phyloP scores from a whole-genome alignment of 2,797 vertebrate genomes.

The Okamejei kenojei region DNA sequence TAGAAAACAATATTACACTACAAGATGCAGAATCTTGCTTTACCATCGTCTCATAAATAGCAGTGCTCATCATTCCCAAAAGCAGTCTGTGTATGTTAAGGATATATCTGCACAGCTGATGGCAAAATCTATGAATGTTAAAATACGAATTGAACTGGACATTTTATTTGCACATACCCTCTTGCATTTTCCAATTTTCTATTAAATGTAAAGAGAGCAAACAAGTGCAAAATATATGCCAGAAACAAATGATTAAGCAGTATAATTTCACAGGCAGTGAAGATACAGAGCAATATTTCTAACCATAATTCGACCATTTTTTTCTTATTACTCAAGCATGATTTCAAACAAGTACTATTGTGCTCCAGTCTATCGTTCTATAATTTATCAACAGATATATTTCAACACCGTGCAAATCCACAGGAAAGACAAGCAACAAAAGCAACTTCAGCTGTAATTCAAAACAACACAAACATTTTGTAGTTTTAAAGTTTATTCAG shows the following conservation, averaged over 20 bases:
- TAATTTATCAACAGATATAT: no score
- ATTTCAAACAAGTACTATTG: background rate
- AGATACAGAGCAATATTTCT: background rate
- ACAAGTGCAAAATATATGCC: background rate
- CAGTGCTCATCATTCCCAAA: background rate
- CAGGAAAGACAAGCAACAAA: no score
- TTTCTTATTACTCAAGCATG: background rate
- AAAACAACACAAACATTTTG: no score
- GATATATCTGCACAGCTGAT: background rate
- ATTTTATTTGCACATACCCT: background rate
- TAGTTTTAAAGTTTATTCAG: no score
- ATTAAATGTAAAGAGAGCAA: background rate
- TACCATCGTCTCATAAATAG: background rate
- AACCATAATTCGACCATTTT: no score
- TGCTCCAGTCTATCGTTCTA: no score
- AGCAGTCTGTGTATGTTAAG: background rate
- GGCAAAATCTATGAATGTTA: background rate
- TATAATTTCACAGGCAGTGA: background rate
- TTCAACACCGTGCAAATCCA: no score
- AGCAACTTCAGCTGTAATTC: no score
- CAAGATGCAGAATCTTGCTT: background rate
- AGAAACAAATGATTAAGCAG: slow-evolving; percentile 2
- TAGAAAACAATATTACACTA: background rate
- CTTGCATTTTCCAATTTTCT: background rate
- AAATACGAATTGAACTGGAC: background rate